Conservation (phyloP, 2,888 invertebrate genomes). For the Drosophila longiperda region DNA sequence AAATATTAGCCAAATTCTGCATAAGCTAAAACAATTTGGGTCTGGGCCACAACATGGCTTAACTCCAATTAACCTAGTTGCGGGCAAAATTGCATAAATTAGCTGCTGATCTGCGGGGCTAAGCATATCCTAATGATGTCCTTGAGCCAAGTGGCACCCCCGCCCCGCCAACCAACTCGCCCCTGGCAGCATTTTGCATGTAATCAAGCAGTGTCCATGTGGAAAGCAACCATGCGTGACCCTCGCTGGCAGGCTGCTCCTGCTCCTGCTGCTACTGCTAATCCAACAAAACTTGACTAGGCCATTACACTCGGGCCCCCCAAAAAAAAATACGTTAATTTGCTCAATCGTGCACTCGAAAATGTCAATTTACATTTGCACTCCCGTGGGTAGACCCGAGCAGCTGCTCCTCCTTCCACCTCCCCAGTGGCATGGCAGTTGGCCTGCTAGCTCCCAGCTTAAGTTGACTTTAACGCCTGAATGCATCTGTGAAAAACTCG, state of each 20-base stretch:
- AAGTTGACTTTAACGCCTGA: conserved; percentile 78
- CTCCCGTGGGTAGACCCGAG: conserved; percentile 17
- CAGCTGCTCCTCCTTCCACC: neutral
- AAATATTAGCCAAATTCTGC: conserved; percentile 13
- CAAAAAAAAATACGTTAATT: conserved; percentile 58
- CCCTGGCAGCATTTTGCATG: conserved; percentile 62
- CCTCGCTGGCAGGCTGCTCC: conserved; percentile 21
- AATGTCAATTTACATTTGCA: conserved; percentile 80
- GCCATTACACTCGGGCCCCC: conserved; percentile 54
- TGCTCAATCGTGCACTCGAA: conserved; percentile 80
- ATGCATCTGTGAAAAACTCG: conserved; percentile 61
- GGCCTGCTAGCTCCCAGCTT: conserved; percentile 43
- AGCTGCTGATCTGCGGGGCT: conserved; percentile 40
- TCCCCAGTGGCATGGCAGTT: conserved; percentile 37
- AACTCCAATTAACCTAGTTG: conserved; percentile 44
- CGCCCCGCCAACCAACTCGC: neutral
- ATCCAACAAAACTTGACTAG: conserved; percentile 72
- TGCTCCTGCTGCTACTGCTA: conserved; percentile 55
- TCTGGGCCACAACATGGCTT: conserved; percentile 8
- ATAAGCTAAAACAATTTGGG: conserved; percentile 1
- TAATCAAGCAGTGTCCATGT: conserved; percentile 65
- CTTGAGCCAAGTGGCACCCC: conserved; percentile 10
- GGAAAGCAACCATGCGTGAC: conserved; percentile 60
- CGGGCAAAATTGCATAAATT: conserved; percentile 53
- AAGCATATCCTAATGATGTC: conserved; percentile 66